Percentiles rank a stretch among this genome's conserved stretches.
phyloP scores from a whole-genome alignment of 1,140 invertebrate genomes.

The Sitobion miscanthi region DNA sequence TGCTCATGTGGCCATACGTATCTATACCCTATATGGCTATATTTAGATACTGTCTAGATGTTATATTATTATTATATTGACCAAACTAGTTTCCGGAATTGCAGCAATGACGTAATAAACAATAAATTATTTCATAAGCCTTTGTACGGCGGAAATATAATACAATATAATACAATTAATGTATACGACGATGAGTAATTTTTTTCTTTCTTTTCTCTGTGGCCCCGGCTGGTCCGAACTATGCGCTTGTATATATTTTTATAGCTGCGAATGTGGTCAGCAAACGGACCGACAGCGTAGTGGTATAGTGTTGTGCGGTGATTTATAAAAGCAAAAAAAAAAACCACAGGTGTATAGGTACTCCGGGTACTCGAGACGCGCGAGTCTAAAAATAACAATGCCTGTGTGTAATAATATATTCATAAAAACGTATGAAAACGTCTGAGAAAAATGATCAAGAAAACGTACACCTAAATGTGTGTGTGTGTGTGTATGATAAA shows the following conservation, averaged over 20 bases:
- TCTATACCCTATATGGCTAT: neutral
- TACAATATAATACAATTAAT: neutral
- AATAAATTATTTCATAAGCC: neutral
- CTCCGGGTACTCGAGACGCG: neutral
- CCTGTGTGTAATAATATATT: neutral
- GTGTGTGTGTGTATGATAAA: neutral
- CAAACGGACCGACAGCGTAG: neutral
- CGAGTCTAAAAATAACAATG: neutral
- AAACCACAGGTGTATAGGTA: neutral
- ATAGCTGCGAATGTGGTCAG: neutral
- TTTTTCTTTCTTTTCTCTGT: neutral
- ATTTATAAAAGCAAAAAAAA: neutral
- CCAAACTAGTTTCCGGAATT: neutral
- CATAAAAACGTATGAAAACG: constrained; percentile 1
- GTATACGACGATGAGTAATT: neutral
- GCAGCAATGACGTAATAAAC: constrained; percentile 3
- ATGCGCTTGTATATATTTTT: neutral
- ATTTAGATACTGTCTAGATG: neutral
- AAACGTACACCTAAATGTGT: neutral
- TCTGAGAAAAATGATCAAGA: neutral
- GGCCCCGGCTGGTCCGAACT: neutral
- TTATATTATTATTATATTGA: neutral
- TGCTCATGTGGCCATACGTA: neutral
- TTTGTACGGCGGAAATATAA: neutral
- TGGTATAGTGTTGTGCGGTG: neutral